phyloP scores from a whole-genome alignment of 2,797 vertebrate species.

The Intellagama lesueurii region DNA sequence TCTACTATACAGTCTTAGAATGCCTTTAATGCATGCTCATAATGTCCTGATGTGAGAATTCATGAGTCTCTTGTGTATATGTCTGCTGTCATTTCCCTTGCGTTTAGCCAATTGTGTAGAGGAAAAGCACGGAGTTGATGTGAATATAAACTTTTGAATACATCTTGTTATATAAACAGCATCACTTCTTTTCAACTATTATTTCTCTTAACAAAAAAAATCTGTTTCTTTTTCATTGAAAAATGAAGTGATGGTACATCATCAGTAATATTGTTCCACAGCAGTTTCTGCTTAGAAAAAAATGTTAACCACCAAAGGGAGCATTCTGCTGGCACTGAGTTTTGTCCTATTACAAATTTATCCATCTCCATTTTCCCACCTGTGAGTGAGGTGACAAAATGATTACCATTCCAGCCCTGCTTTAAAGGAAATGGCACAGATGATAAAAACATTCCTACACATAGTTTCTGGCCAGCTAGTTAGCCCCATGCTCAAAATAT shows the following conservation, averaged over 20 bases:
- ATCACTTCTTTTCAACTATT: not conserved
- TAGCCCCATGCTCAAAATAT: too few species aligned
- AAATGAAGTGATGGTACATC: not conserved
- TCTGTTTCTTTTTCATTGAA: not conserved
- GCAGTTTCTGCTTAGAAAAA: too few species aligned
- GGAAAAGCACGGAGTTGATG: not conserved
- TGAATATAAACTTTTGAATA: slow-evolving; percentile 16
- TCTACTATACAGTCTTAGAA: not conserved
- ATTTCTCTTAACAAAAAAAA: not conserved
- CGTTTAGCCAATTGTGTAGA: not conserved
- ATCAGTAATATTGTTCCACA: too few species aligned
- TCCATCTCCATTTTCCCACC: not conserved
- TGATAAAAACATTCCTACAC: not conserved
- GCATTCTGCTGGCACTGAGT: not conserved
- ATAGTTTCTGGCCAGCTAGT: not conserved
- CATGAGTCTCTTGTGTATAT: not conserved
- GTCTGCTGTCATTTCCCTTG: not conserved
- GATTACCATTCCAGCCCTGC: not conserved
- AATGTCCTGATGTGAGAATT: not conserved
- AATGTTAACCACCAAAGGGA: not conserved
- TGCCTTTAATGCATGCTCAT: not conserved
- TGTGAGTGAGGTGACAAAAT: not conserved
- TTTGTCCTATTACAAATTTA: not conserved
- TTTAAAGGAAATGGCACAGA: not conserved
- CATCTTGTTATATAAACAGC: slow-evolving; percentile 10